Evolutionary conservation across 1,140 invertebrate species (phyloP), one percentile per base, ranked within the genome.

Genomic region (Nephila pilipes): DNA sequence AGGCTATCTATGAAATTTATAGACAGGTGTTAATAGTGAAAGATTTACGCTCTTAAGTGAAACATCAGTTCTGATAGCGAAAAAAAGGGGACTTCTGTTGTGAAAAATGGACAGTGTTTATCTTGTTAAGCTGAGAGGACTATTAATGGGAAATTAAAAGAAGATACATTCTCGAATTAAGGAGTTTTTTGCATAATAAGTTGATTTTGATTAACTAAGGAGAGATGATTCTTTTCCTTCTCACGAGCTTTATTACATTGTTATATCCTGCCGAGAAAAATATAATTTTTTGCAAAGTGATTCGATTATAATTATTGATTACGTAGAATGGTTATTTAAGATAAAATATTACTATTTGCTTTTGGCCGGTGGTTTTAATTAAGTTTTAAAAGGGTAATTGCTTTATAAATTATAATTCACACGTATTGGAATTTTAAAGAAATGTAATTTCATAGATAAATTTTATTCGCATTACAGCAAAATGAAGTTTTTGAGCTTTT

Each of bases 161-260:
- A 65, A 65, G 63, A 65, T 65, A 65, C 25, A 65, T 65, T 65
- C n/a, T 65, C 0, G 22, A 65, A 65, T 65, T 65, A 65, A 65
- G 63, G 63, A 65, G 22, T 65, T 65, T 65, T 25, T 65, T 65
- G 63, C 63, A 25, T 65, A 25, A 65, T 65, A 65, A 65, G 63
- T 65, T 65, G 63, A 65, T 65, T 65, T 65, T 65, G 63, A 65
- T 65, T 65, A 65, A 65, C 63, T 65, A 22, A 65, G 63, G n/a
- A 2, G 58, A 12, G 63, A 6, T 65, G 63, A 65, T 65, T 2
- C 22, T 65, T 25, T 65, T 12, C 10, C 18, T 58, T 22, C 20
- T 14, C 0, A 58, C 18, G 20, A 65, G 63, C n/a, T 0, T 65
- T 65, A 8, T 65, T 25, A 65, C 63, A 25, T 25, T 65, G 63